Evolutionary conservation across 2,113 vertebrate species (phyloP).

Genomic region (Corydoras maculifer): DNA sequence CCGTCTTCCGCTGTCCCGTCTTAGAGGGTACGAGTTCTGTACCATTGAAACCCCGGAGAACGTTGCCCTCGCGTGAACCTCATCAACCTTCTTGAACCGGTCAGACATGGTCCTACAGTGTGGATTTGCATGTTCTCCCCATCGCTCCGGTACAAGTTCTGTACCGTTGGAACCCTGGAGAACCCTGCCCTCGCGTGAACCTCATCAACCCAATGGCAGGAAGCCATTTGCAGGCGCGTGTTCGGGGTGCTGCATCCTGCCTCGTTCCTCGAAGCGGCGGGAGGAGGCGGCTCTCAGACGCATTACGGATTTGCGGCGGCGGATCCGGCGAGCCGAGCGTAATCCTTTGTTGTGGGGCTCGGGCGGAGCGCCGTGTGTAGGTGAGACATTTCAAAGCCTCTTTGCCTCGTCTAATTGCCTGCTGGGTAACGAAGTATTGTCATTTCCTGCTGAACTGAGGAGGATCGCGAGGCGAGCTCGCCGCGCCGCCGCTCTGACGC

Average conservation of each 20-base stretch:
- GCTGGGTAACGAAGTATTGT: constrained; percentile 43
- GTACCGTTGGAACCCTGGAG: no score
- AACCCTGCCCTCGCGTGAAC: no score
- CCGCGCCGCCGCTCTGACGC: constrained; percentile 8
- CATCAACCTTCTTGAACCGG: no score
- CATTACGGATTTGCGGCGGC: constrained; percentile 27
- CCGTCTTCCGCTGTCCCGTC: no score
- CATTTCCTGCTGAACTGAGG: constrained; percentile 36
- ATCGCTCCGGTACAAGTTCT: no score
- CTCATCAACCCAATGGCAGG: background rate
- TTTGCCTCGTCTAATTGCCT: constrained; percentile 45
- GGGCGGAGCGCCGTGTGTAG: constrained; percentile 42
- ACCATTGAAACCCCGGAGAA: no score
- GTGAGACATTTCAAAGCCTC: constrained; percentile 41
- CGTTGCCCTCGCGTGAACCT: no score
- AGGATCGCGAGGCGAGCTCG: constrained; percentile 20
- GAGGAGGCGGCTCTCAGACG: background rate
- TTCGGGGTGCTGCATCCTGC: constrained; percentile 1
- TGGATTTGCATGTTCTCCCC: no score
- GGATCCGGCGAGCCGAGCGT: constrained; percentile 23
- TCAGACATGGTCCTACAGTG: no score
- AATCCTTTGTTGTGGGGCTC: constrained; percentile 33
- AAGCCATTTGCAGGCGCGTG: background rate
- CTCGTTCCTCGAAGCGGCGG: constrained; percentile 10
- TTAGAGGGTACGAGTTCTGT: no score